These are phyloP conservation scores for Myoxocephalus aenaeus DNA, from an alignment of 2,797 vertebrate genomes.

Conservation along the genomic window DNA sequence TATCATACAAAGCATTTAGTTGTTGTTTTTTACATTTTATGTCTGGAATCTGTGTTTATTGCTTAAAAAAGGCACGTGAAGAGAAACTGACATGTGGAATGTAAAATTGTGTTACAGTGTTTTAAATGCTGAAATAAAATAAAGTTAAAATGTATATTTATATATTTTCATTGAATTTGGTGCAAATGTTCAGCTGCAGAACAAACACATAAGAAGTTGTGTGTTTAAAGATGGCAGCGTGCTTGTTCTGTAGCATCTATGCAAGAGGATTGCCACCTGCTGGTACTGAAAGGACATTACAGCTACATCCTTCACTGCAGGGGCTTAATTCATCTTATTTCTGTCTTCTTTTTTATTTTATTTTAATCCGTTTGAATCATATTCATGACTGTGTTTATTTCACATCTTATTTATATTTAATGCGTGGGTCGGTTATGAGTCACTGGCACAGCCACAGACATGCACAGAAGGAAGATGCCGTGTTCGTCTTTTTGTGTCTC, in stretches of 20 bases:
- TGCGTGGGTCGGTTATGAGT: no score
- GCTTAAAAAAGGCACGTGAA: background rate
- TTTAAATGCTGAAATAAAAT: background rate
- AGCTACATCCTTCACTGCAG: background rate
- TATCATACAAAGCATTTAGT: background rate
- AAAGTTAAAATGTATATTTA: no score
- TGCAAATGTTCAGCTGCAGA: background rate
- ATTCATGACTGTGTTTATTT: background rate
- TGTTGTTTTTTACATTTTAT: background rate
- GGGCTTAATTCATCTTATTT: no score
- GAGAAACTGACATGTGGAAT: background rate
- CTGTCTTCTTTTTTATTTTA: background rate
- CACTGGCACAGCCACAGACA: no score
- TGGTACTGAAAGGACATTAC: slow-evolving; percentile 8
- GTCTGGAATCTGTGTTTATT: background rate
- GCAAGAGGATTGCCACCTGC: slow-evolving; percentile 63
- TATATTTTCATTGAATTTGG: background rate
- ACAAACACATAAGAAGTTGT: background rate
- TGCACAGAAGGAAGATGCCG: no score
- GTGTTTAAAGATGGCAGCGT: background rate
- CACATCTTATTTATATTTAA: background rate
- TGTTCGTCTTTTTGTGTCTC: no score
- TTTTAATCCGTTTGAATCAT: background rate
- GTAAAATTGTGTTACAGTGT: no score
- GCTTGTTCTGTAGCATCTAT: slow-evolving; percentile 29